Evolutionary conservation across 2,888 invertebrate genomes (phyloP), one percentile per base, ranked within the genome.

Genomic region (Melinaea marsaeus): DNA sequence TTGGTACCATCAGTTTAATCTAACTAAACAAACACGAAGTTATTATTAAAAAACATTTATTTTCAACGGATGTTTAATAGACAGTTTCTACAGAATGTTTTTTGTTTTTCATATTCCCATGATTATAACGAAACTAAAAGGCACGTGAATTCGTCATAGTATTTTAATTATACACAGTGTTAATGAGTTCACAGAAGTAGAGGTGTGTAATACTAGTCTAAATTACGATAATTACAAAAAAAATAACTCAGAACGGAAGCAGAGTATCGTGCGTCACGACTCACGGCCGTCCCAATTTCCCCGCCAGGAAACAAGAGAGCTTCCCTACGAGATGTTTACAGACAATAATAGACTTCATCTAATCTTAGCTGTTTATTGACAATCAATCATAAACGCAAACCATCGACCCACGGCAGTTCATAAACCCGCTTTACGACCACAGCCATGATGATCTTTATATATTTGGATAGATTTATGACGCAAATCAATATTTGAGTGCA

Each of bases 281-380:
- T 84, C 85, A 86, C 79, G 76, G 72, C 69, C 86, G 88, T 81
- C 86, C 88, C 85, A 86, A 85, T 88, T 90, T 85, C 88, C 81
- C 77, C 73, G 83, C 82, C 88, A 88, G 90, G 89, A 89, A 90
- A 88, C 80, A 80, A 81, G 79, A 82, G 85, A 85, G 85, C 85
- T 88, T 87, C 87, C 84, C 82, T 81, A 81, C 82, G 74, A 79
- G 76, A 80, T 85, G 87, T 86, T 88, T 84, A 86, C 83, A 82
- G 81, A 85, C 88, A 86, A 88, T 88, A 88, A 89, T 88, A 88
- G 88, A 87, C 79, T 81, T 76, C 77, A 80, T 80, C 78, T 75
- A 71, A 72, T 71, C 69, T 70, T 68, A 68, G 72, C 70, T 71
- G 70, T 73, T 80, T 78, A 80, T 79, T 71, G 67, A 63, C 68